Base-by-base conservation (phyloP, 2,797 vertebrate genomes). In the Gymnocypris eckloni region DNA sequence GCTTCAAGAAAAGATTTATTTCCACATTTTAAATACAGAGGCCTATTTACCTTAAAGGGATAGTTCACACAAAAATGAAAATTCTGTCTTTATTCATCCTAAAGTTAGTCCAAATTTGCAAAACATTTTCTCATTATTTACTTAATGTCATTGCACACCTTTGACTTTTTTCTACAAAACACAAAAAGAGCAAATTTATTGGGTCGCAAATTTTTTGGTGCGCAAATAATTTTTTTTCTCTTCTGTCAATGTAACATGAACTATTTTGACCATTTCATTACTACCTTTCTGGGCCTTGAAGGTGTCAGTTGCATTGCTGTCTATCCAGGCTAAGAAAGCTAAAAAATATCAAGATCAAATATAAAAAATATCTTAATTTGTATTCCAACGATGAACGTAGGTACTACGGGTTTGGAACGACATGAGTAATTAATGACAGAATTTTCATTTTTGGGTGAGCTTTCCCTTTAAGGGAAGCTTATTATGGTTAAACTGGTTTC, bases 41-140 rank as follows among this genome's bases (percentile, higher is more conserved):
- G 15, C 20, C 43, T 52, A n/a, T 76, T 76, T 75, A 76, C 56
- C 20, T 66, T 76, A 79, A 64, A 78, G 52, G 33, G 12, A 54
- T 12, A 20, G 48, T 2, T 78, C 12, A 78, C 4, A 6, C 16
- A 64, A 41, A n/a, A 22, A 15, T 13, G 4, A 41, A 41, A 39
- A 39, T 28, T 48, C 7, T 48, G n/a, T 28, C n/a, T 48, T 77
- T 12, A 78, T 1, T 43, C 52, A n/a, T 11, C 13, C 37, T 79
- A 7, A 78, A 16, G 64, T 66, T 33, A 16, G n/a, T 61, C 12
- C 6, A 78, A 78, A 39, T 50, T 20, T 1, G 2, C 28, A 67
- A 67, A 67, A 67, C 59, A 0, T 28, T 28, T 11, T 64, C 12
- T 64, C 59, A 28, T 64, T 64, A 64, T 28, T 13, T 61, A 61